Base-by-base conservation (phyloP, 2,113 vertebrate species). In the Lepus timidus region DNA sequence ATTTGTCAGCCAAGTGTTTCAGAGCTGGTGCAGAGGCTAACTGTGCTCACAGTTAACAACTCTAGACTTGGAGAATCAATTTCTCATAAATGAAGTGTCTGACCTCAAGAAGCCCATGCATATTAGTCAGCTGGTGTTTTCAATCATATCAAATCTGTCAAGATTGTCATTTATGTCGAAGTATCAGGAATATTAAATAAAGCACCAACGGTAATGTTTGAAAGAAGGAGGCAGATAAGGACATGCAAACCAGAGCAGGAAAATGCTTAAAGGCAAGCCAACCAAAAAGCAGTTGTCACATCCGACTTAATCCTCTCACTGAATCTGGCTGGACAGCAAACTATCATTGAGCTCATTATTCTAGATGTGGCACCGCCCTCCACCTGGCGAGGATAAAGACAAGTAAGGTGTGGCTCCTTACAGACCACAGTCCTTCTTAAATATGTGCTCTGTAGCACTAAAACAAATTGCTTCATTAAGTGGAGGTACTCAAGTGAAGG, bases 81-180 rank as follows among this genome's bases (percentile, higher is more conserved):
- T 74, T 84, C 74, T 71, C 82, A 82, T 68, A 92, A 73, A 74
- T 6, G 39, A 64, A 93, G 22, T 8, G 16, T 92, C 85, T 90
- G 70, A 89, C 65, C 81, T 94, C 78, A 71, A 71, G 61, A 90
- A 90, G 51, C 17, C 2, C 58, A 79, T 52, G 64, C 33, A 17
- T 36, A 93, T 92, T 68, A 88, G 33, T 85, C 61, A 81, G 33
- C 17, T 52, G 44, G 76, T 13, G 20, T 68, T 91, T 91, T 96
- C 64, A 90, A 91, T 55, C 68, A 82, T 23, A 87, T n/a, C 85
- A 61, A 25, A 67, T 70, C 78, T 95, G 67, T 76, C 73, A 81
- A 93, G 75, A 86, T 2, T 91, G 83, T 76, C 88, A 87, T 80
- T 67, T 80, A 68, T 81, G 61, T 92, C 92, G 52, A 90, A n/a